Evolutionary conservation across 2,797 vertebrate species (phyloP), one percentile per base, ranked within the genome.

Genomic region (Gephyroberyx darwinii): DNA sequence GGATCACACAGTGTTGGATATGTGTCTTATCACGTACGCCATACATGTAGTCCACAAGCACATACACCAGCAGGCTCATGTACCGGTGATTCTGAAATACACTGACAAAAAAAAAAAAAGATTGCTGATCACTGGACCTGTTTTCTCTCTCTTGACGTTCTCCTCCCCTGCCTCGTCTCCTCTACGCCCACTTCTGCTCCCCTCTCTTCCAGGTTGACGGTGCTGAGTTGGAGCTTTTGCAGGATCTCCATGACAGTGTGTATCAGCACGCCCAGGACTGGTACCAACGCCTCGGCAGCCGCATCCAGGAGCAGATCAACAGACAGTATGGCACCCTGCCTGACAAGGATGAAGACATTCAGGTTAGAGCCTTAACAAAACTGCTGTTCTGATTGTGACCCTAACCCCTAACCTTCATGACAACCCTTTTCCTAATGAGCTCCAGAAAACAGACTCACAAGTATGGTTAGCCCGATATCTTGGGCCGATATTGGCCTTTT

Each of bases 201-300:
- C 9, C 61, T 54, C 16, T 65, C 14, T 12, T 0, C 1, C 78
- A 96, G 96, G 94, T 93, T 55, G 91, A 95, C 0, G 96, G 91
- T 2, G 91, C 88, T 35, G 95, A 97, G 82, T 84, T 96, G 84
- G 93, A 95, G 75, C 78, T 93, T 69, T 79, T 96, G 76, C 93
- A 95, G 74, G 54, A 14, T 80, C 92, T 97, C 65, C 95, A 97
- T 0, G 95, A 97, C 85, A 93, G 90, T 22, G 95, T 96, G 65
- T 96, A 96, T 78, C 83, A 92, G 84, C 93, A 96, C 91, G 94
- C 95, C 3, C 93, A 94, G 85, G 94, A 93, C 8, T 95, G 95
- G 94, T 95, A 95, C 86, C 94, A 93, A 58, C 92, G 95, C 9
- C 91, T 95, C 0, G 89, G 90, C 4, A 87, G 88, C 14, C 92